Percentiles rank a stretch among this genome's conserved stretches.
Evolutionary conservation across 2,888 invertebrate species (phyloP).

Genomic region (Caprella mutica): DNA sequence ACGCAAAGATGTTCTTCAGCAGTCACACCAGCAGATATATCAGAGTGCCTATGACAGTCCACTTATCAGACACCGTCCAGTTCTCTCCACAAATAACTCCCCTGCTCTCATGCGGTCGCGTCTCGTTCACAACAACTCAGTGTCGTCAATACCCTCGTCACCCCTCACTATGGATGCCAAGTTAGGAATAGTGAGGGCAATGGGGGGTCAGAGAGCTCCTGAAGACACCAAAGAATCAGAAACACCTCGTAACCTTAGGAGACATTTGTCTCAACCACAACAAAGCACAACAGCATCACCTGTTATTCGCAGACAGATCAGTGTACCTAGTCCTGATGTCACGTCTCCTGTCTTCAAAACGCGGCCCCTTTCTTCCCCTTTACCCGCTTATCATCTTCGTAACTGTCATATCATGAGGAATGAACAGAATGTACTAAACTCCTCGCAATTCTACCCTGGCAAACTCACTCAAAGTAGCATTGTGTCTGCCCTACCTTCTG

Average conservation of each 20-base stretch:
- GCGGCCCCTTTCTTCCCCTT: slow-evolving; percentile 16
- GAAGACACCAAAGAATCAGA: not conserved
- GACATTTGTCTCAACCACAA: slow-evolving; percentile 11
- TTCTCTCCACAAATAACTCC: slow-evolving; percentile 7
- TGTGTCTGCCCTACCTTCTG: slow-evolving; percentile 14
- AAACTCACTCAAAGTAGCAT: slow-evolving; percentile 16
- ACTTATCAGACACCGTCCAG: slow-evolving; percentile 10
- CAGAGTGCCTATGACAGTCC: slow-evolving; percentile 10
- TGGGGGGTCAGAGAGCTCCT: slow-evolving; percentile 5
- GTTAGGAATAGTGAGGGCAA: slow-evolving; percentile 14
- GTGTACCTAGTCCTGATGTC: slow-evolving; percentile 16
- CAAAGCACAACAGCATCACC: slow-evolving; percentile 13
- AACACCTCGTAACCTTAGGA: slow-evolving; percentile 9
- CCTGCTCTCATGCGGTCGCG: slow-evolving; percentile 3
- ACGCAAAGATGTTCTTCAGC: not conserved
- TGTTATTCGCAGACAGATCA: slow-evolving; percentile 15
- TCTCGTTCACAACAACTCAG: not conserved
- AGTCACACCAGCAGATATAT: slow-evolving; percentile 9
- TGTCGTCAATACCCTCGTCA: not conserved
- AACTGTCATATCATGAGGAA: slow-evolving; percentile 28
- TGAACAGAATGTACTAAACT: slow-evolving; percentile 24
- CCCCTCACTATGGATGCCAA: slow-evolving; percentile 2
- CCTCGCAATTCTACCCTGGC: slow-evolving; percentile 33
- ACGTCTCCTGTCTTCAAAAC: slow-evolving; percentile 19
- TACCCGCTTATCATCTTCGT: slow-evolving; percentile 15